Evolutionary conservation across 64 coral and sea anemone genomes (phyloP).

Genomic region (Dendronephthya gigantea): DNA sequence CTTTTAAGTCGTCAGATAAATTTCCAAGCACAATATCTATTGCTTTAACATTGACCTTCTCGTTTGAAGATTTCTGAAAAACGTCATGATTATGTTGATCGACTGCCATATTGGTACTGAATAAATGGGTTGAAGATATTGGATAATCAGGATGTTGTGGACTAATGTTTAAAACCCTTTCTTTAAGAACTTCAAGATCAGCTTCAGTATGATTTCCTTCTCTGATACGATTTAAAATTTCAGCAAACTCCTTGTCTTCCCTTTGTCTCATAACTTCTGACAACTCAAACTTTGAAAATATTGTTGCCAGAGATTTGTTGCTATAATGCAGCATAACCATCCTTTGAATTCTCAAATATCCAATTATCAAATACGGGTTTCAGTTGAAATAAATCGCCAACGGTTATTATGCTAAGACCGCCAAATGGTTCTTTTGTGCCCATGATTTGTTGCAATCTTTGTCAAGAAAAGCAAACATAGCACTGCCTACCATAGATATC

Average conservation of each 20-base stretch:
- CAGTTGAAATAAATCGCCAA: neutral
- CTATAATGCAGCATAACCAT: no score
- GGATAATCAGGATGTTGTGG: neutral
- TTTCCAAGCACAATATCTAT: neutral
- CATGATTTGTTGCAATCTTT: conserved; percentile 36
- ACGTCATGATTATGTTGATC: neutral
- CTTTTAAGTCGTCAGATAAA: neutral
- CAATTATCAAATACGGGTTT: conserved; percentile 40
- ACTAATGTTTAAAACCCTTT: neutral
- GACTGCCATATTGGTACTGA: neutral
- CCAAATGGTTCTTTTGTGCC: no score
- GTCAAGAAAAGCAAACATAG: conserved; percentile 48
- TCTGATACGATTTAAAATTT: no score
- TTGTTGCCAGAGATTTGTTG: neutral
- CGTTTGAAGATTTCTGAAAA: neutral
- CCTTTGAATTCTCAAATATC: no score
- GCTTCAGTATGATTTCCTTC: no score
- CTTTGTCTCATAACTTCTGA: neutral
- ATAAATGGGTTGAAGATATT: neutral
- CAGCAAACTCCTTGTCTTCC: no score
- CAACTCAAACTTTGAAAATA: neutral
- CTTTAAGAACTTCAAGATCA: neutral
- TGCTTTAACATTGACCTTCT: neutral
- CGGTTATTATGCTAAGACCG: no score
- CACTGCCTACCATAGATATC: conserved; percentile 38